Evolutionary conservation across 2,888 invertebrate genomes (phyloP).

Genomic region (Cryptocephalus primarius): DNA sequence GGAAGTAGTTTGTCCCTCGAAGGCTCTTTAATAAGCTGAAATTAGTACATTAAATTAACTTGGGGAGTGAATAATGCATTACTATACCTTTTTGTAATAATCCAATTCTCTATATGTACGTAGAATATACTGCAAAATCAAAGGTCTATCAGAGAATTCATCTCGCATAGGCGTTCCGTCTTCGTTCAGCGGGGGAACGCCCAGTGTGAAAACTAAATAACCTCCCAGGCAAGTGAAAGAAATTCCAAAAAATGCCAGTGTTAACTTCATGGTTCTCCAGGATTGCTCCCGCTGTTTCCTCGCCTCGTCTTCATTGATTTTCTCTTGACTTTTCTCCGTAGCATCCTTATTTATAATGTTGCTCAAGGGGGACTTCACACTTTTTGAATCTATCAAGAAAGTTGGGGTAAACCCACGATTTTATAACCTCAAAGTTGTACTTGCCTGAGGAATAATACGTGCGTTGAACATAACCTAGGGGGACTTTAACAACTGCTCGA

Average conservation of each 20-base stretch:
- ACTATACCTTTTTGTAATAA: conserved; percentile 28
- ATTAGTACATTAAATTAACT: not conserved
- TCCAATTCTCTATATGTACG: conserved; percentile 43
- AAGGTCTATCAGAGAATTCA: conserved; percentile 59
- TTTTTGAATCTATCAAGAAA: conserved; percentile 5
- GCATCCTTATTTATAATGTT: conserved; percentile 20
- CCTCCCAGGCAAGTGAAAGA: conserved; percentile 47
- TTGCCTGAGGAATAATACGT: conserved; percentile 8
- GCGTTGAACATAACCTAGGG: conserved; percentile 11
- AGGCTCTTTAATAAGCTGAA: conserved; percentile 81
- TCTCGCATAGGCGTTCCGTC: conserved; percentile 64
- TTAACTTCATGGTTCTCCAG: conserved; percentile 32
- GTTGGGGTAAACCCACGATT: not conserved
- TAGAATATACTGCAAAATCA: conserved; percentile 56
- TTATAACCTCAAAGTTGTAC: conserved; percentile 8
- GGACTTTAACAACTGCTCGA: conserved; percentile 11
- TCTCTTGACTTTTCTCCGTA: conserved; percentile 12
- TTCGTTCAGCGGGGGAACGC: conserved; percentile 60
- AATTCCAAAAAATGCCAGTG: conserved; percentile 44
- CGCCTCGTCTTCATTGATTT: conserved; percentile 21
- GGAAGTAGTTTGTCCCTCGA: conserved; percentile 88
- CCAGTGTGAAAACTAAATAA: conserved; percentile 57
- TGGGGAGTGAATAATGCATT: not conserved
- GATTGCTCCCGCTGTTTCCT: conserved; percentile 25
- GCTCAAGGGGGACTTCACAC: conserved; percentile 19